Conservation (phyloP, 64 coral and sea anemone species). For the Anthopleura sola region DNA sequence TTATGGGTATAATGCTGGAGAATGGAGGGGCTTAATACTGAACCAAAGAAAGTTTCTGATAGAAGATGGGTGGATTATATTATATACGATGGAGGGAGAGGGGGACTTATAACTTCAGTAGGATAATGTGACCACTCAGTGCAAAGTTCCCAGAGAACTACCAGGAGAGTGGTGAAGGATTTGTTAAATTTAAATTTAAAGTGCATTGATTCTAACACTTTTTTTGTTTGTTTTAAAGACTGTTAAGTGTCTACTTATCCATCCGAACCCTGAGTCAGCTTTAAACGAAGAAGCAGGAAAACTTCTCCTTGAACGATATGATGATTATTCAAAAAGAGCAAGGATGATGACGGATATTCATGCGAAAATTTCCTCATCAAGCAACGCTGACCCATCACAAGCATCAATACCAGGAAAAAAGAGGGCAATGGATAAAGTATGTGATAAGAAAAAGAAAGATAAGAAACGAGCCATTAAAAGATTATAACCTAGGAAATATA, state of each 20-base stretch:
- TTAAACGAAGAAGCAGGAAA: slow-evolving; percentile 98
- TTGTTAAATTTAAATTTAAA: too few species aligned
- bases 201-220: too few species aligned
- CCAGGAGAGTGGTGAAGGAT: too few species aligned
- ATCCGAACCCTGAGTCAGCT: slow-evolving; percentile 96
- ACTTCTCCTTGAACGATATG: slow-evolving; percentile 88
- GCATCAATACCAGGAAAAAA: slow-evolving; percentile 46
- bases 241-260: slow-evolving; percentile 95
- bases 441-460: slow-evolving; percentile 99
- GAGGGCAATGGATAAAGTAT: slow-evolving; percentile 75
- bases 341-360: slow-evolving; percentile 90
- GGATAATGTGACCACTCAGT: too few species aligned
- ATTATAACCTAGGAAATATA: slow-evolving; percentile 44
- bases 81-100: too few species aligned
- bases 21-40: too few species aligned
- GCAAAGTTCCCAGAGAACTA: too few species aligned
- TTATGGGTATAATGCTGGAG: too few species aligned
- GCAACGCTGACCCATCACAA: slow-evolving; percentile 45
- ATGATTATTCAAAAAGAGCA: slow-evolving; percentile 94
- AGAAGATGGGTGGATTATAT: too few species aligned
- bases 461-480: slow-evolving; percentile 96
- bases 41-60: too few species aligned
- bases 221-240: slow-evolving; percentile 39
- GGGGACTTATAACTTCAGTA: too few species aligned
- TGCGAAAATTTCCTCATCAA: slow-evolving; percentile 59